Evolutionary conservation across 2,888 invertebrate species (phyloP).

Genomic region (Parelbella ahira): DNA sequence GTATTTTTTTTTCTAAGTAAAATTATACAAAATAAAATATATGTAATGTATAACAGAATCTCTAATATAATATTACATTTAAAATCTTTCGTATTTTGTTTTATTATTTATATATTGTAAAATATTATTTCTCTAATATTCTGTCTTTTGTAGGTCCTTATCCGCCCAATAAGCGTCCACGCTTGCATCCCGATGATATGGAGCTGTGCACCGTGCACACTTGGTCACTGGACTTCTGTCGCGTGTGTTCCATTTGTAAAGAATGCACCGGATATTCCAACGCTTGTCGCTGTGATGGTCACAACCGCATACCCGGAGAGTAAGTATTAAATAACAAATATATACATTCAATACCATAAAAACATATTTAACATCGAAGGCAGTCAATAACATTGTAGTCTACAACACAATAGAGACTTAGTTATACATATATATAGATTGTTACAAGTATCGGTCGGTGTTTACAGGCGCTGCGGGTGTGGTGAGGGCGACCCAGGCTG

Average conservation of each 20-base stretch:
- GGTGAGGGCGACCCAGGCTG: constrained; percentile 90
- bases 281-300: constrained; percentile 87
- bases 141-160: constrained; percentile 7
- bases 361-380: too few relatives aligned
- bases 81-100: too few relatives aligned
- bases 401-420: too few relatives aligned
- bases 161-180: constrained; percentile 13
- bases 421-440: too few relatives aligned
- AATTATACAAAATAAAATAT: too few relatives aligned
- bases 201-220: constrained; percentile 84
- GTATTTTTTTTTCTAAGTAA: constrained; percentile 4
- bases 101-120: too few relatives aligned
- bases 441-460: too few relatives aligned
- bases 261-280: constrained; percentile 97
- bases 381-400: too few relatives aligned
- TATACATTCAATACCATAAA: too few relatives aligned
- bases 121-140: too few relatives aligned
- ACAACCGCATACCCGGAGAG: constrained; percentile 92
- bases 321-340: constrained; percentile 73
- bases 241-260: constrained; percentile 93
- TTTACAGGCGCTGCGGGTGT: constrained; percentile 93
- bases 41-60: too few relatives aligned
- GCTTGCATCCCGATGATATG: constrained; percentile 41
- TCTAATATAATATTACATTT: too few relatives aligned
- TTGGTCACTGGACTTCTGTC: constrained; percentile 90